A percentile compares a stretch with the other conserved stretches of the same genome.
Evolutionary conservation across 2,113 vertebrate species (phyloP).

Genomic region (Irena cyanogastra): DNA sequence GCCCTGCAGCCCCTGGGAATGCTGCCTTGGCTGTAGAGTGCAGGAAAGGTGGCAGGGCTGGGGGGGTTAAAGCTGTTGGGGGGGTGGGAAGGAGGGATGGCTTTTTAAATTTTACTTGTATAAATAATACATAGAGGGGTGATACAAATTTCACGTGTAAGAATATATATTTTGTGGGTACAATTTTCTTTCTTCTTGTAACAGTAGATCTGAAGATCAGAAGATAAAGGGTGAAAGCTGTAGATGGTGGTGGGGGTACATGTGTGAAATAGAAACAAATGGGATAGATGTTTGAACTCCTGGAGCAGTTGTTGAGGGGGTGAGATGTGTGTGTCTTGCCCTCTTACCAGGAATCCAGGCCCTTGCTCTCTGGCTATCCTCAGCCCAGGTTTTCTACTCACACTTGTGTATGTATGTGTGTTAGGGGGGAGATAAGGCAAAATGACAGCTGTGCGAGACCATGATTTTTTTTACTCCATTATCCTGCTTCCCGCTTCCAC

Average conservation of each 20-base stretch:
- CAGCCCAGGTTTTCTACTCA: not conserved
- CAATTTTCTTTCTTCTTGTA: not conserved
- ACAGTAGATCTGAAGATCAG: not conserved
- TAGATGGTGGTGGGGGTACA: not conserved
- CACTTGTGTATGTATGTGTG: not conserved
- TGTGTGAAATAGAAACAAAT: not conserved
- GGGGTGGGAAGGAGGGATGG: not conserved
- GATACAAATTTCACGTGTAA: not conserved
- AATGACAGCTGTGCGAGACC: slow-evolving; percentile 49
- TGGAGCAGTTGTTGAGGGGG: not conserved
- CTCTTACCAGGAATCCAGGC: not conserved
- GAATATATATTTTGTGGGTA: not conserved
- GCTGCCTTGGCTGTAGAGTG: not conserved
- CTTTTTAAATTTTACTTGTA: not conserved
- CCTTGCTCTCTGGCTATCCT: not conserved
- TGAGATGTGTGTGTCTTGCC: not conserved
- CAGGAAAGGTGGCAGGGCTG: not conserved
- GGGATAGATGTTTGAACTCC: not conserved
- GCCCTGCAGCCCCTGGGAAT: slow-evolving; percentile 7
- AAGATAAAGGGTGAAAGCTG: not conserved
- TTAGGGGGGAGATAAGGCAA: slow-evolving; percentile 16
- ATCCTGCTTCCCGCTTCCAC: slow-evolving; percentile 12
- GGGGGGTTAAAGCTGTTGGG: not conserved
- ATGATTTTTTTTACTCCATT: slow-evolving; percentile 55
- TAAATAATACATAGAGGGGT: not conserved